Conservation (phyloP, 2,888 invertebrate species). For the Xanthorhoe designata region DNA sequence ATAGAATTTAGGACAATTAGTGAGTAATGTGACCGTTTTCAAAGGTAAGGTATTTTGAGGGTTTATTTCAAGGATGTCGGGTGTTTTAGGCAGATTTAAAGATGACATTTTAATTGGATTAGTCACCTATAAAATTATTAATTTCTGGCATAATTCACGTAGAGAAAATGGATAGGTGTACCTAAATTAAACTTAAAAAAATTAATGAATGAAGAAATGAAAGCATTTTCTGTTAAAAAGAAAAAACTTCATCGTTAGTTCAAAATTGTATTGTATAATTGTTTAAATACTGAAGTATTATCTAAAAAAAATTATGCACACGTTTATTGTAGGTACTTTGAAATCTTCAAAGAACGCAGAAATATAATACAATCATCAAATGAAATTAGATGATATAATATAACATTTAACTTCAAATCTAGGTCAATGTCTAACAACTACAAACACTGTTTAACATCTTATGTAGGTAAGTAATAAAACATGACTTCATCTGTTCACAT, state of each 20-base stretch:
- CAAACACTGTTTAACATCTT: slow-evolving; percentile 33
- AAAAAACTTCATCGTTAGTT: no score
- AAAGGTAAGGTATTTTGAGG: neutral
- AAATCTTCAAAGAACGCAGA: neutral
- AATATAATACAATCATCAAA: neutral
- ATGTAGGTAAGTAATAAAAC: slow-evolving; percentile 30
- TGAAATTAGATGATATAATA: neutral
- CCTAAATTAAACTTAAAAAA: no score
- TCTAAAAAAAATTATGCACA: no score
- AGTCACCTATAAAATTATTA: no score
- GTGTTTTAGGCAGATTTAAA: neutral
- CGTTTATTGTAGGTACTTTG: no score
- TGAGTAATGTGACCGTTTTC: neutral
- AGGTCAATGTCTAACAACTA: slow-evolving; percentile 30
- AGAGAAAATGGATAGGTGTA: no score
- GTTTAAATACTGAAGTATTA: no score
- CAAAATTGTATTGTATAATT: no score
- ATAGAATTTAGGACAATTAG: slow-evolving; percentile 5
- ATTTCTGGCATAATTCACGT: no score
- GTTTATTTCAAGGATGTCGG: no score
- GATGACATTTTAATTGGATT: neutral
- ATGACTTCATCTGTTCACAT: slow-evolving; percentile 40
- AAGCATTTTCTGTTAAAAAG: no score
- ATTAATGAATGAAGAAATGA: no score
- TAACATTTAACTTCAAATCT: slow-evolving; percentile 6